Conservation (phyloP, 2,113 vertebrate species). For the Muntiacus muntjak region DNA sequence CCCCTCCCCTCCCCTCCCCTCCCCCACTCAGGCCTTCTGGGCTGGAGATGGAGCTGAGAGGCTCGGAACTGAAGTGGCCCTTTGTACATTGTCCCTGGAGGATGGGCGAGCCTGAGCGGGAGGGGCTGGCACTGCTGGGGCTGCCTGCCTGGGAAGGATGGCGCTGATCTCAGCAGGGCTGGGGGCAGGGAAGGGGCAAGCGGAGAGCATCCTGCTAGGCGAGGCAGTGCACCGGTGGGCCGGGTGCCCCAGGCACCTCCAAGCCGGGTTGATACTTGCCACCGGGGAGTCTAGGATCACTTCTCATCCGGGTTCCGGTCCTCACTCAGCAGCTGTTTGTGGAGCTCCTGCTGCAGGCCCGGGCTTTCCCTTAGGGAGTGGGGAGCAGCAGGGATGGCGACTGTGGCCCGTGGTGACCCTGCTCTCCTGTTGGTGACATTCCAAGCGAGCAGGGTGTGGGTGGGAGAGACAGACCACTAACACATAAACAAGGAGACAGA, state of each 20-base stretch:
- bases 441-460: background rate
- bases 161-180: background rate
- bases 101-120: background rate
- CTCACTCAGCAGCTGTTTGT: background rate
- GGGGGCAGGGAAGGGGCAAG: background rate
- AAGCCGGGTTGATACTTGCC: too few species aligned
- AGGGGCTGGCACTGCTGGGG: slow-evolving; percentile 52
- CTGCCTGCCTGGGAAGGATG: background rate
- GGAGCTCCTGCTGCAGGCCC: background rate
- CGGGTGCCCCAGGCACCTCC: too few species aligned
- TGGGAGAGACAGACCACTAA: background rate
- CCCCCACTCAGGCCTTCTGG: slow-evolving; percentile 1
- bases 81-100: slow-evolving; percentile 79
- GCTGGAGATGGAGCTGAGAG: slow-evolving; percentile 63
- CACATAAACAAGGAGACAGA: background rate
- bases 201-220: background rate
- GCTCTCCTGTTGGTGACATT: background rate
- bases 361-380: background rate
- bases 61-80: slow-evolving; percentile 73
- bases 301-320: rapidly evolving
- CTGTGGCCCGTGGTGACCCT: background rate
- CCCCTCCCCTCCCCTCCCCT: background rate
- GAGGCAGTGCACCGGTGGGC: too few species aligned
- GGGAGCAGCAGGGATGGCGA: background rate
- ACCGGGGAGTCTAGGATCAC: background rate